Conservation (phyloP, 2,888 invertebrate genomes). For the Orthosia cruda region DNA sequence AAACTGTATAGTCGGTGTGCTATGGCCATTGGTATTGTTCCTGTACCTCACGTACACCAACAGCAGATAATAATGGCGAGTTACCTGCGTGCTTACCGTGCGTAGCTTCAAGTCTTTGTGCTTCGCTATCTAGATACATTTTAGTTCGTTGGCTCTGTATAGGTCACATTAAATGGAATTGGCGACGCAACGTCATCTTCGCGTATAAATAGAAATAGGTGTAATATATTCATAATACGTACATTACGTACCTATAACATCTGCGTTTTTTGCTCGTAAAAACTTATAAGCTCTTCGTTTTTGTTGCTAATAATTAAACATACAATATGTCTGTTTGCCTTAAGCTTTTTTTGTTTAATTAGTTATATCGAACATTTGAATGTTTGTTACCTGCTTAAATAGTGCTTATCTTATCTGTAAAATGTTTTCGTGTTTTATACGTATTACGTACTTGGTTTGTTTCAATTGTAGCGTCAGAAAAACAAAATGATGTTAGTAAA, state of each 20-base stretch:
- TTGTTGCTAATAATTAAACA: slow-evolving; percentile 16
- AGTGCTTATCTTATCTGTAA: slow-evolving; percentile 41
- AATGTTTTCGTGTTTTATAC: background rate
- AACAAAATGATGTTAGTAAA: background rate
- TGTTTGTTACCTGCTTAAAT: slow-evolving; percentile 41
- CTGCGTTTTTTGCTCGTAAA: slow-evolving; percentile 31
- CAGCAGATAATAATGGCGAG: slow-evolving; percentile 43
- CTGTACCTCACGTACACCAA: slow-evolving; percentile 56
- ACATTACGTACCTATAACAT: background rate
- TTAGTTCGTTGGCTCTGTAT: slow-evolving; percentile 34
- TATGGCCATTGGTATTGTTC: slow-evolving; percentile 72
- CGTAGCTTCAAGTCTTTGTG: slow-evolving; percentile 55
- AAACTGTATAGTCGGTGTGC: slow-evolving; percentile 48
- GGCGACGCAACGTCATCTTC: slow-evolving; percentile 42
- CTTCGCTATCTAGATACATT: slow-evolving; percentile 10
- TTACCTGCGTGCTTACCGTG: slow-evolving; percentile 47
- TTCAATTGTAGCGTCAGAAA: background rate
- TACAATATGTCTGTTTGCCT: slow-evolving; percentile 24
- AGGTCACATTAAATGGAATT: slow-evolving; percentile 40
- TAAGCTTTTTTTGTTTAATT: slow-evolving; percentile 41
- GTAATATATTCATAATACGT: slow-evolving; percentile 26
- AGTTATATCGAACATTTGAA: slow-evolving; percentile 18
- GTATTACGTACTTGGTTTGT: background rate
- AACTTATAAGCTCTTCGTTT: slow-evolving; percentile 5
- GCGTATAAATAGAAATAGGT: slow-evolving; percentile 21